These are phyloP conservation scores for Gulo gulo DNA, from an alignment of 2,113 vertebrate species.

Conservation along the genomic window DNA sequence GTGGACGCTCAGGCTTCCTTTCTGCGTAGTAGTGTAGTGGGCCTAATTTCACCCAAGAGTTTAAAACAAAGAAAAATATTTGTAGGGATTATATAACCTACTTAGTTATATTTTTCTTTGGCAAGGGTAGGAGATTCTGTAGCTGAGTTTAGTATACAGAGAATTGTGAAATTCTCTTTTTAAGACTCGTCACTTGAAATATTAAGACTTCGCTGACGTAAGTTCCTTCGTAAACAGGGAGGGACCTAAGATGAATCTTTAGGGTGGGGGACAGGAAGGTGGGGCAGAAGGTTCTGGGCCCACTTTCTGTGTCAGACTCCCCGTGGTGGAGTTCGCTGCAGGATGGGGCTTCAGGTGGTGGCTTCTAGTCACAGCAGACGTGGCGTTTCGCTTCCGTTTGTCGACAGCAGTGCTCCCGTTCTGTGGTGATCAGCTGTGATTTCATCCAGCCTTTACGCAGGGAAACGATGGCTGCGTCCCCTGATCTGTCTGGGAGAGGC, in stretches of 20 bases:
- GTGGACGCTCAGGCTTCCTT: too few relatives aligned
- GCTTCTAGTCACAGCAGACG: background rate
- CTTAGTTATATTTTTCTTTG: background rate
- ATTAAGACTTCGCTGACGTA: background rate
- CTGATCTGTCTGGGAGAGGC: fast-evolving
- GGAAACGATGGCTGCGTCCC: background rate
- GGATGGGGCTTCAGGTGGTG: background rate
- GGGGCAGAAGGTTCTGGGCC: background rate
- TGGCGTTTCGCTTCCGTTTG: background rate
- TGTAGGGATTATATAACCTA: background rate
- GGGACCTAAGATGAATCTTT: background rate
- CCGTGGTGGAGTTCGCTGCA: fast-evolving
- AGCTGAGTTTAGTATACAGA: background rate
- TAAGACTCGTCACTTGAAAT: background rate
- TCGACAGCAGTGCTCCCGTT: background rate
- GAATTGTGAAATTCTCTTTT: background rate
- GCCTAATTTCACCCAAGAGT: background rate
- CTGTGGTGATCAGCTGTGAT: background rate
- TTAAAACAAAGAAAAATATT: background rate
- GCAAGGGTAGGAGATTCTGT: background rate
- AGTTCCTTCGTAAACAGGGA: background rate
- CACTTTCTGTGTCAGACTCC: fast-evolving
- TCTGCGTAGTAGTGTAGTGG: background rate
- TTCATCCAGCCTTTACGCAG: background rate
- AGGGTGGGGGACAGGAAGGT: background rate